These are phyloP conservation scores for Triops cancriformis DNA, from an alignment of 1,140 invertebrate genomes.

Conservation along the genomic window DNA sequence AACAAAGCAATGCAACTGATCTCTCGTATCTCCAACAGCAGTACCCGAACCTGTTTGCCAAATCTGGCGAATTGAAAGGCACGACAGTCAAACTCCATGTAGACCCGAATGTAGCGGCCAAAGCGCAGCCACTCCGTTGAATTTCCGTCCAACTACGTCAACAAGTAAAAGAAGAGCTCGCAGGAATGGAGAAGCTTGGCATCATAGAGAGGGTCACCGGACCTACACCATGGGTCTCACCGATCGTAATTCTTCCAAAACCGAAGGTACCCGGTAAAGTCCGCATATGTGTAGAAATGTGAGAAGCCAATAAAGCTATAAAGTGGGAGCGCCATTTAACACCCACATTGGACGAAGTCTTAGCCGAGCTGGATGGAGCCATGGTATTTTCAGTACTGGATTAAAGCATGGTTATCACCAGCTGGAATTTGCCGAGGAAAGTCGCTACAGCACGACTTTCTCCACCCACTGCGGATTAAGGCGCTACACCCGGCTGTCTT, in stretches of 20 bases:
- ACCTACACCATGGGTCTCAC: slow-evolving; percentile 35
- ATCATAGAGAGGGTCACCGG: slow-evolving; percentile 33
- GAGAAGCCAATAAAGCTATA: slow-evolving; percentile 33
- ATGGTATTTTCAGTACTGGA: slow-evolving; percentile 31
- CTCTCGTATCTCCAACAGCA: not conserved
- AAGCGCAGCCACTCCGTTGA: slow-evolving; percentile 15
- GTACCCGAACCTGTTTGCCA: slow-evolving; percentile 5
- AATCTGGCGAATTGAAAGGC: not conserved
- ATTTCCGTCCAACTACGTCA: slow-evolving; percentile 19
- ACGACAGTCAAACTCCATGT: slow-evolving; percentile 15
- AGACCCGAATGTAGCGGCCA: not conserved
- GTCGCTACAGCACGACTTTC: slow-evolving; percentile 36
- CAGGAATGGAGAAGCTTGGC: slow-evolving; percentile 25
- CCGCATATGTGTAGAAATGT: slow-evolving; percentile 34
- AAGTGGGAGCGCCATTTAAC: slow-evolving; percentile 31
- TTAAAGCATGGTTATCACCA: slow-evolving; percentile 34
- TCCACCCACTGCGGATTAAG: no score
- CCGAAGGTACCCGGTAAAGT: slow-evolving; percentile 32
- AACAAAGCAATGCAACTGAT: not conserved
- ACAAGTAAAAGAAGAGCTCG: slow-evolving; percentile 21
- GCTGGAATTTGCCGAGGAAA: slow-evolving; percentile 30
- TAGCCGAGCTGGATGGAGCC: slow-evolving; percentile 32
- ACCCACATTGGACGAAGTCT: slow-evolving; percentile 34
- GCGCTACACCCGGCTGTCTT: no score
- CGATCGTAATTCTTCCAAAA: slow-evolving; percentile 34